Base-by-base conservation (phyloP, 2,797 vertebrate species). In the Peromyscus attwateri region DNA sequence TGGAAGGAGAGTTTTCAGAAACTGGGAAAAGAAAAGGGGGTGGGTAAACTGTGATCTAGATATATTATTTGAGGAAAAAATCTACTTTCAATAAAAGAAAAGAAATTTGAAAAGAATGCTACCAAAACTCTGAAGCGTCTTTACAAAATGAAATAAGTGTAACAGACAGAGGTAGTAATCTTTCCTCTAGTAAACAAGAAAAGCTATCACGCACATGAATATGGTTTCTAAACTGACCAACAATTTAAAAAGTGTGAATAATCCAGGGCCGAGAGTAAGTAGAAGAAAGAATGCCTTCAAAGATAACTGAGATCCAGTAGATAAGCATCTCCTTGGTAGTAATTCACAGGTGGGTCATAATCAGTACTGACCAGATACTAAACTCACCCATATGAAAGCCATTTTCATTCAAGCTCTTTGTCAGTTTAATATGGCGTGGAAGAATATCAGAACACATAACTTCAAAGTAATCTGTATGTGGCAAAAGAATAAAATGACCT, bases 181-280 rank as follows among this genome's bases (percentile, higher is more conserved):
- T 29, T 60, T 4, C 25, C 27, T 40, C 14, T 16, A 62, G 81
- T 25, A 97, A 87, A 71, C 40, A 95, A 91, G 11, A 82, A 94
- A 85, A 62, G 0, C 27, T 81, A 21, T 57, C 49, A 76, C 3
- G 21, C 49, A 88, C 62, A 68, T 4, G 1, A 94, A 71, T 75
- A 34, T 37, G 64, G 8, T 52, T 94, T 16, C 16, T 96, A 94
- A 83, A 92, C 92, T 79, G 31, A 87, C 37, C 76, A 93, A 82
- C 46, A 80, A 60, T 34, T 89, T 73, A 13, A 88, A 66, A 95
- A 80, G 12, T 17, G 1, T 57, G 8, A 23, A 1, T 64, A 70
- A 17, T 80, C 49, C 13, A 46, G 66, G 9, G 31, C 46, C 7
- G 52, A 55, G 16, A 93, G 76, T 60, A 17, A 60, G 1, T 2